These are phyloP conservation scores for Brachionus angularis DNA, from an alignment of 1,140 invertebrate species.

Conservation along the genomic window DNA sequence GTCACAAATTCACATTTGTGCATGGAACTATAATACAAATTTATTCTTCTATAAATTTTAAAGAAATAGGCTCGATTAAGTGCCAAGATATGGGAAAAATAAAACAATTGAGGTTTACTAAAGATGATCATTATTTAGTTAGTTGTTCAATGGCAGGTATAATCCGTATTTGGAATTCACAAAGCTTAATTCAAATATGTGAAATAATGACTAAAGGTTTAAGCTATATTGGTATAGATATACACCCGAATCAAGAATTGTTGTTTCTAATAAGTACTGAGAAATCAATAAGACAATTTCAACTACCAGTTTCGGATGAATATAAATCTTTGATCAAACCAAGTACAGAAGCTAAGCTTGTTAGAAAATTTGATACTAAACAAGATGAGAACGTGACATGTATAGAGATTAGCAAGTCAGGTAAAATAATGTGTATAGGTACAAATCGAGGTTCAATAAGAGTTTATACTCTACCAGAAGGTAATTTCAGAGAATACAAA, in stretches of 20 bases:
- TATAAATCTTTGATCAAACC: constrained; percentile 69
- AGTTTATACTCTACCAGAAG: constrained; percentile 70
- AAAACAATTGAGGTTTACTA: constrained; percentile 14
- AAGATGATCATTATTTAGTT: constrained; percentile 46
- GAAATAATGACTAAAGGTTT: constrained; percentile 71
- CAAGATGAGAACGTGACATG: constrained; percentile 60
- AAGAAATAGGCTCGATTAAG: constrained; percentile 68
- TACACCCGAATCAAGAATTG: constrained; percentile 85
- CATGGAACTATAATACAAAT: constrained; percentile 73
- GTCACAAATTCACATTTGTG: constrained; percentile 74
- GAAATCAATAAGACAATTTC: constrained; percentile 71
- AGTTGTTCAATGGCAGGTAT: constrained; percentile 33
- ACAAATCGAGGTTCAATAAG: constrained; percentile 70
- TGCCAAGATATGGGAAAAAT: constrained; percentile 66
- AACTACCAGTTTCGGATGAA: constrained; percentile 64
- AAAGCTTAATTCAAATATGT: constrained; percentile 62
- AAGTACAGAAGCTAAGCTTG: constrained; percentile 68
- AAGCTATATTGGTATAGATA: constrained; percentile 74
- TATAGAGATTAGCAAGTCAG: constrained; percentile 68
- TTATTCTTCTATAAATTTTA: constrained; percentile 71
- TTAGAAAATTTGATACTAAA: constrained; percentile 68
- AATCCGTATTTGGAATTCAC: constrained; percentile 29
- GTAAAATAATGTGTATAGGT: constrained; percentile 70
- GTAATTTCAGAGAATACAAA: constrained; percentile 66
- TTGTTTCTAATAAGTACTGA: constrained; percentile 63